A percentile compares a stretch with the other conserved stretches of the same genome.
These are phyloP conservation scores for Nibea coibor DNA, from an alignment of 2,113 vertebrate genomes.

Conservation along the genomic window DNA sequence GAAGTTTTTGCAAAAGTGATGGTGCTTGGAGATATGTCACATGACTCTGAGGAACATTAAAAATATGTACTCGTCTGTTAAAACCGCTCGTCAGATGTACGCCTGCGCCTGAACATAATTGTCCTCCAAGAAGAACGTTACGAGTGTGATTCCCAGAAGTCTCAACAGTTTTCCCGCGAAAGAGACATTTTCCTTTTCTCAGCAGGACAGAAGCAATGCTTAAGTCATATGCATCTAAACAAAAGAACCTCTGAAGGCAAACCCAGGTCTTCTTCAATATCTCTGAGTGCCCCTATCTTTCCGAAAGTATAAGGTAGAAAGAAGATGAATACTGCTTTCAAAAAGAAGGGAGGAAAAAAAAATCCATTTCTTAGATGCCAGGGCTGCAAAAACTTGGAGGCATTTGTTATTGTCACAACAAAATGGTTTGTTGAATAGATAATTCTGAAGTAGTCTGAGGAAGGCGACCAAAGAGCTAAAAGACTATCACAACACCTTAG, in stretches of 20 bases:
- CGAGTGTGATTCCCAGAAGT: neutral
- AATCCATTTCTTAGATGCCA: conserved; percentile 25
- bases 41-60: neutral
- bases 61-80: neutral
- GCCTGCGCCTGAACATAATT: neutral
- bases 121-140: neutral
- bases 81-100: too few species aligned
- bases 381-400: conserved; percentile 30
- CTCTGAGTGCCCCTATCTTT: conserved; percentile 40
- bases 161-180: neutral
- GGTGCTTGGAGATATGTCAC: neutral
- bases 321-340: conserved; percentile 52
- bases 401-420: conserved; percentile 69
- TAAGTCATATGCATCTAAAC: conserved; percentile 25
- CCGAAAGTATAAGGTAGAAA: conserved; percentile 27
- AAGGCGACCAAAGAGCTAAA: conserved; percentile 40
- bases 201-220: neutral
- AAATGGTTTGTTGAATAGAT: conserved; percentile 63
- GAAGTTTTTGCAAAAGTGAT: neutral
- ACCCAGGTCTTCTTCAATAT: conserved; percentile 31
- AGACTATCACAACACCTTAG: conserved; percentile 31
- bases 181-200: neutral
- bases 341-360: neutral
- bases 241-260: conserved; percentile 25
- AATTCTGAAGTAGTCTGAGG: conserved; percentile 38